These are phyloP conservation scores for Antennarius maculatus DNA, from an alignment of 2,797 vertebrate species.

Conservation along the genomic window DNA sequence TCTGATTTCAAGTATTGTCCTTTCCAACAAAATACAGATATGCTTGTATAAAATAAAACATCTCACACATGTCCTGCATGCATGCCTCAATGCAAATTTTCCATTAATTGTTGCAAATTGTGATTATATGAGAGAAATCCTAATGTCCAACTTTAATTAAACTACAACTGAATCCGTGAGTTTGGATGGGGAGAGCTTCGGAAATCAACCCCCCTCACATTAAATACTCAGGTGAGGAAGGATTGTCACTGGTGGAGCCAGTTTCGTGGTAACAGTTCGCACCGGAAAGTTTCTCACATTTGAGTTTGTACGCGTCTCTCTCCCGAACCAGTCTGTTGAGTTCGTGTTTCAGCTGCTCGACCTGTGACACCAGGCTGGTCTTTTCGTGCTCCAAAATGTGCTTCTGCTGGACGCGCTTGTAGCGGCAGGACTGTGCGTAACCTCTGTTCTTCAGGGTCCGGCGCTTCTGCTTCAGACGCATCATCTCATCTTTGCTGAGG, in stretches of 20 bases:
- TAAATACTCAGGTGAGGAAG: constrained; percentile 95
- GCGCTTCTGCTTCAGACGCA: constrained; percentile 98
- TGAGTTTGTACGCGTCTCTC: constrained; percentile 97
- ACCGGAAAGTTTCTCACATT: constrained; percentile 95
- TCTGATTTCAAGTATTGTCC: constrained; percentile 82
- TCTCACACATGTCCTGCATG: constrained; percentile 99
- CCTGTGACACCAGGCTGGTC: constrained; percentile 94
- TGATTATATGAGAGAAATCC: constrained; percentile 46
- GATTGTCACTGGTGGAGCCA: constrained; percentile 94
- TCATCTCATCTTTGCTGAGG: constrained; percentile 96
- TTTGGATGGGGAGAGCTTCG: constrained; percentile 38
- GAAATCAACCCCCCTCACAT: constrained; percentile 83
- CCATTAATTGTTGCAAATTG: constrained; percentile 45
- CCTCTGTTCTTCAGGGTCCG: constrained; percentile 98
- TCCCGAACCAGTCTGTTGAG: constrained; percentile 92
- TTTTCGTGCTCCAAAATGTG: constrained; percentile 97
- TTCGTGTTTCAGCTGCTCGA: constrained; percentile 97
- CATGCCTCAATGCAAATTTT: constrained; percentile 86
- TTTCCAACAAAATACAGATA: constrained; percentile 87
- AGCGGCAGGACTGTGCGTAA: constrained; percentile 97
- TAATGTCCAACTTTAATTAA: constrained; percentile 24
- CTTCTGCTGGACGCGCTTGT: constrained; percentile 97
- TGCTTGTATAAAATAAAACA: constrained; percentile 87
- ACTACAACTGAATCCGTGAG: constrained; percentile 38
- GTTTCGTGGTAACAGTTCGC: constrained; percentile 92